phyloP scores from a whole-genome alignment of 2,888 invertebrate genomes.

The Pristionchus exspectatus region DNA sequence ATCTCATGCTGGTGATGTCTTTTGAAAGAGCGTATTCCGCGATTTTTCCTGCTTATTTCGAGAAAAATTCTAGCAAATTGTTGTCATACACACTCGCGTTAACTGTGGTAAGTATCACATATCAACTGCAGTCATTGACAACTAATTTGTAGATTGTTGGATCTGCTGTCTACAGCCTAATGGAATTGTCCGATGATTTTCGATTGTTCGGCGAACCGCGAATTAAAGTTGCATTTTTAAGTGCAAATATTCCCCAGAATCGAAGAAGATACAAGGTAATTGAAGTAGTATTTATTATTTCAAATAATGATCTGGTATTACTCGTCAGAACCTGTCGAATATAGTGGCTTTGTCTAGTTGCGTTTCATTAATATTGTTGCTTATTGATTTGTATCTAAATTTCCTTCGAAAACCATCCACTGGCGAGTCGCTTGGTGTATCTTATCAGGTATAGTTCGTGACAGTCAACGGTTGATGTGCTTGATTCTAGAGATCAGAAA shows the following conservation, averaged over 20 bases:
- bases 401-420: not conserved
- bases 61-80: not conserved
- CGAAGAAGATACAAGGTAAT: not conserved
- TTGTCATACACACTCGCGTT: too few relatives aligned
- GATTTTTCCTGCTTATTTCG: not conserved
- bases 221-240: not conserved
- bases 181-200: not conserved
- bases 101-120: too few relatives aligned
- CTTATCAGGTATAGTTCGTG: slow-evolving; percentile 27
- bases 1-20: too few relatives aligned
- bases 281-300: not conserved
- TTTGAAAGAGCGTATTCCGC: not conserved
- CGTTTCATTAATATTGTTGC: too few relatives aligned
- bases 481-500: too few relatives aligned
- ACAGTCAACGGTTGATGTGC: too few relatives aligned
- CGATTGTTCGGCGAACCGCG: not conserved
- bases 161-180: not conserved
- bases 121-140: too few relatives aligned
- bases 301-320: not conserved
- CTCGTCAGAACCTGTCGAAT: not conserved
- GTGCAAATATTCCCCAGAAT: not conserved
- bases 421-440: not conserved
- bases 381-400: slow-evolving; percentile 3
- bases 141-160: not conserved
- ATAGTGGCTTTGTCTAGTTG: not conserved